Evolutionary conservation across 2,113 vertebrate genomes (phyloP).

Genomic region (Vulpes ferrilata): DNA sequence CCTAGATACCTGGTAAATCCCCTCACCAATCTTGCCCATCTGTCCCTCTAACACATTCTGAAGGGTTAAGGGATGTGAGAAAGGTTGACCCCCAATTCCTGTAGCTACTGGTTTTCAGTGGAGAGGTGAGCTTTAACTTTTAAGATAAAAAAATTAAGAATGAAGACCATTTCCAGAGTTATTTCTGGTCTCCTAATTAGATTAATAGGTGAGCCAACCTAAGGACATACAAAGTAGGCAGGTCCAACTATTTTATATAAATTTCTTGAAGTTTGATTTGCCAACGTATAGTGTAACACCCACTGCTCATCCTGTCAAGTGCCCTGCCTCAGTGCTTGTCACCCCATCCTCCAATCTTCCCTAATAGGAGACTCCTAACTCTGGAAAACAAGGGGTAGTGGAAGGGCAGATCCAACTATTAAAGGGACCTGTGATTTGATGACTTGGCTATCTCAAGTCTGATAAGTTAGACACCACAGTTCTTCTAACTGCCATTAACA

Average conservation of each 20-base stretch:
- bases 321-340: no score
- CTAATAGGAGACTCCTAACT: no score
- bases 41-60: neutral
- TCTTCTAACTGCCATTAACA: neutral
- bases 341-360: no score
- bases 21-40: fast-evolving
- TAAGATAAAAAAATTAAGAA: no score
- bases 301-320: no score
- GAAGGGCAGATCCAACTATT: neutral
- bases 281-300: no score
- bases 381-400: no score
- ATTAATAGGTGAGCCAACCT: neutral
- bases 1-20: neutral
- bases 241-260: no score
- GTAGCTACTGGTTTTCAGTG: neutral
- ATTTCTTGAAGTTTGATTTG: no score
- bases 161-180: neutral
- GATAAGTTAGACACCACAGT: neutral
- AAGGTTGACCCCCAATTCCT: neutral
- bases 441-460: neutral
- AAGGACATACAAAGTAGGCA: neutral
- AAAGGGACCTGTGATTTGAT: neutral
- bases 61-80: neutral
- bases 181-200: neutral
- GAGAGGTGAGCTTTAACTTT: neutral